Conservation (phyloP, 2,113 vertebrate species). For the Scalopus aquaticus region DNA sequence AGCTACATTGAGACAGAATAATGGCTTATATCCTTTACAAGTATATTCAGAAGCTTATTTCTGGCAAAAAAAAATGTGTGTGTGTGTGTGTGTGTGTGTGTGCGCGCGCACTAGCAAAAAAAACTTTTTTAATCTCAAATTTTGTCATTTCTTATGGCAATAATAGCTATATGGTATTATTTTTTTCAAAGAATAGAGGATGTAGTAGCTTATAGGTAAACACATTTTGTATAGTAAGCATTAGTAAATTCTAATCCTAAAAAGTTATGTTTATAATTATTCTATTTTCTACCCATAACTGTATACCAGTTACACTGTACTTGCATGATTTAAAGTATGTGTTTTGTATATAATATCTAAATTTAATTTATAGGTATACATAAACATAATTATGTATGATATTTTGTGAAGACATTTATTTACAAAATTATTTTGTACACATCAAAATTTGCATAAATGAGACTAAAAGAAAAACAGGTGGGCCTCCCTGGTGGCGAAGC, state of each 20-base stretch:
- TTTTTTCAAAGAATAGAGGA: background rate
- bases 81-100: too few relatives aligned
- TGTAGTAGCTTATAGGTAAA: background rate
- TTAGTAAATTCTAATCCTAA: background rate
- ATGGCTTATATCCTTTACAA: background rate
- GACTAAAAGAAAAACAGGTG: background rate
- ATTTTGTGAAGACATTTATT: background rate
- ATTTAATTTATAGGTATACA: background rate
- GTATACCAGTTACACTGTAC: background rate
- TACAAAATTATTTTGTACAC: background rate
- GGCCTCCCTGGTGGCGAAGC: too few relatives aligned
- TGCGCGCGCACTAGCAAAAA: background rate
- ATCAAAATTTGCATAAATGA: background rate
- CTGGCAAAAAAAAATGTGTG: too few relatives aligned
- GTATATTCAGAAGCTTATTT: background rate
- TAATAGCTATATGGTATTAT: background rate
- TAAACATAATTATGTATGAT: background rate
- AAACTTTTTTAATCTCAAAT: conserved; percentile 34
- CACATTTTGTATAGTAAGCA: background rate
- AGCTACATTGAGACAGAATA: background rate
- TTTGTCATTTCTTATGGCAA: background rate
- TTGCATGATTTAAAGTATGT: background rate
- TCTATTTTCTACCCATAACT: background rate
- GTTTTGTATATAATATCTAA: background rate
- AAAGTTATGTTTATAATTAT: background rate